phyloP scores from a whole-genome alignment of 1,140 invertebrate genomes.

The Bradysia coprophila region DNA sequence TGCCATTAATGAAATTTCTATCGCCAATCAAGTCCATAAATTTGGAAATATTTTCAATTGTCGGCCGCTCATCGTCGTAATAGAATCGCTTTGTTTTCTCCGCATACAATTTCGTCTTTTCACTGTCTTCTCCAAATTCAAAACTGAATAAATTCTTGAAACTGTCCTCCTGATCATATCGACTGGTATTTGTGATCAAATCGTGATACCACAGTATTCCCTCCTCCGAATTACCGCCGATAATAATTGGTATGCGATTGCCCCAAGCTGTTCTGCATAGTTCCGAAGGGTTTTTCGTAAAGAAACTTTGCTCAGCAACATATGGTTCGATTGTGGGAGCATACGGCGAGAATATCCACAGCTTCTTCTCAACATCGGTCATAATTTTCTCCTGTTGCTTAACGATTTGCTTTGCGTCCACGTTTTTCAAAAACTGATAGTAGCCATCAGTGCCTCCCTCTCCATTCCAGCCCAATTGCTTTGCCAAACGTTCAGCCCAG shows the following conservation, averaged over 20 bases:
- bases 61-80: not conserved
- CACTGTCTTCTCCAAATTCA: not conserved
- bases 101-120: not conserved
- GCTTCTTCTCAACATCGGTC: not conserved
- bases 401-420: not conserved
- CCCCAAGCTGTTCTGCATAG: slow-evolving; percentile 23
- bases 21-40: slow-evolving; percentile 18
- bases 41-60: too few relatives aligned
- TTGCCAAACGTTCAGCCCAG: slow-evolving; percentile 5
- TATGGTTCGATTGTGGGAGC: slow-evolving; percentile 24
- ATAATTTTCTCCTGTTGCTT: not conserved
- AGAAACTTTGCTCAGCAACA: slow-evolving; percentile 14
- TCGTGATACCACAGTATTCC: slow-evolving; percentile 17
- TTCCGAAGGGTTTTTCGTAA: slow-evolving; percentile 18
- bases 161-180: not conserved
- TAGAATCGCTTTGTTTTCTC: slow-evolving; percentile 3
- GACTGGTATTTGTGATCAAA: not conserved
- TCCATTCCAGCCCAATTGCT: slow-evolving; percentile 2
- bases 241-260: slow-evolving; percentile 23
- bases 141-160: not conserved
- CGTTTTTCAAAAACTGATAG: slow-evolving; percentile 1
- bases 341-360: slow-evolving; percentile 12
- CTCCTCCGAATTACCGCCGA: slow-evolving; percentile 24
- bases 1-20: slow-evolving; percentile 24
- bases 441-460: slow-evolving; percentile 2